Base-by-base conservation (phyloP, 1,140 invertebrate species). In the Rhagoletis zephyria region DNA sequence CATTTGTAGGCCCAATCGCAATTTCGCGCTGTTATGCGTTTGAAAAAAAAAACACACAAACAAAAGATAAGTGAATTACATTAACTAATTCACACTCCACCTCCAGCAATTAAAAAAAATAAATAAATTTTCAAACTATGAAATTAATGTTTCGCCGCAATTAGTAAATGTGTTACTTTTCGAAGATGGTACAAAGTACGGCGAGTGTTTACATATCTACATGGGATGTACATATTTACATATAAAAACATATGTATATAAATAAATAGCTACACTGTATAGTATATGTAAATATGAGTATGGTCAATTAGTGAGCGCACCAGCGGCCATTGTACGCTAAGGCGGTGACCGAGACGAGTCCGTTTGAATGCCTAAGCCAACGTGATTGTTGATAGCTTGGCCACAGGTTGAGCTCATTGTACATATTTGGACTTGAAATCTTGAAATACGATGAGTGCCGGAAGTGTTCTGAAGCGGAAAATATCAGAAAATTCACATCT, bases 1-100 rank as follows among this genome's bases (percentile, higher is more conserved):
- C 42, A 74, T 30, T 30, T 30, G 30, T 6, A 45, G 45, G 2
- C 64, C 14, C 9, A 48, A 3, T 12, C 40, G 67, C 45, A 74
- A 74, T 45, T 48, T 74, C 12, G 42, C 42, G 42, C 67, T 42
- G 10, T 42, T 45, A 3, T 42, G 67, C 14, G 1, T 4, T 2
- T 42, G 12, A 48, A 74, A 48, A 12, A 30, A 30, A 30, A 30
- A 30, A 30, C 30, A 30, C 30, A 40, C 30, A 7, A 67, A 67
- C 30, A 67, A 74, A 74, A 45, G n/a, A 7, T 74, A 1, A 56
- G 51, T 56, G 1, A 63, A 63, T 67, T 67, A 40, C 7, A 67
- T 67, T 12, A 67, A 67, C n/a, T 67, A 67, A 67, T 42, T 67
- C 30, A 67, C 40, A 67, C 40, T 67, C 42, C 12, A 70, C 67